phyloP scores from a whole-genome alignment of 2,888 invertebrate genomes.

The Empis stercorea region DNA sequence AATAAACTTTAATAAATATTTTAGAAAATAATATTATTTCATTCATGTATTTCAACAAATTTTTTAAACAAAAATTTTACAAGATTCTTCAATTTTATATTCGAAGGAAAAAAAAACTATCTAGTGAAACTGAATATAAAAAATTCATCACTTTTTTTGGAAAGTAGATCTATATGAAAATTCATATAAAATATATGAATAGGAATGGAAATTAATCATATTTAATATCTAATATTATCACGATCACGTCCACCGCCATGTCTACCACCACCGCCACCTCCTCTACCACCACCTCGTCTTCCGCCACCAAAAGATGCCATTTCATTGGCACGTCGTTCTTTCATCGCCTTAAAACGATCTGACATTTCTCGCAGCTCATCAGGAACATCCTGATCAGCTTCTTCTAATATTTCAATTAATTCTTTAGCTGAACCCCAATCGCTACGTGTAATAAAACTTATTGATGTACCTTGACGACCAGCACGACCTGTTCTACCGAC shows the following conservation, averaged over 20 bases:
- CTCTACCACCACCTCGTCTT: conserved; percentile 15
- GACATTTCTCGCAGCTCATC: conserved; percentile 64
- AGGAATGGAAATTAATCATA: no score
- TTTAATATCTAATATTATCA: conserved; percentile 9
- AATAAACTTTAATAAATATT: no score
- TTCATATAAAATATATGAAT: no score
- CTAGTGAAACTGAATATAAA: no score
- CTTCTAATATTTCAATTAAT: conserved; percentile 72
- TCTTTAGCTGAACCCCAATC: conserved; percentile 77
- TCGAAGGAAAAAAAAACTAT: no score
- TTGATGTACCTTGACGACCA: conserved; percentile 68
- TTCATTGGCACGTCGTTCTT: conserved; percentile 45
- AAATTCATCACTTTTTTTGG: no score
- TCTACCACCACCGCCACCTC: conserved; percentile 13
- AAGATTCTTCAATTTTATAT: no score
- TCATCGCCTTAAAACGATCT: conserved; percentile 54
- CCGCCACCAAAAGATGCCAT: conserved; percentile 20
- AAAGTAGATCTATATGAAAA: no score
- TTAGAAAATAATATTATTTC: no score
- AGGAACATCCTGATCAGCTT: conserved; percentile 76
- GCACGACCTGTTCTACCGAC: conserved; percentile 94
- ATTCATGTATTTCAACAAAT: no score
- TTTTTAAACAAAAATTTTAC: no score
- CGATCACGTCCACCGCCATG: conserved; percentile 10
- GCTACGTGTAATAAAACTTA: conserved; percentile 64